Base-by-base conservation (phyloP, 2,113 vertebrate species). In the Ceuthmochares aereus region DNA sequence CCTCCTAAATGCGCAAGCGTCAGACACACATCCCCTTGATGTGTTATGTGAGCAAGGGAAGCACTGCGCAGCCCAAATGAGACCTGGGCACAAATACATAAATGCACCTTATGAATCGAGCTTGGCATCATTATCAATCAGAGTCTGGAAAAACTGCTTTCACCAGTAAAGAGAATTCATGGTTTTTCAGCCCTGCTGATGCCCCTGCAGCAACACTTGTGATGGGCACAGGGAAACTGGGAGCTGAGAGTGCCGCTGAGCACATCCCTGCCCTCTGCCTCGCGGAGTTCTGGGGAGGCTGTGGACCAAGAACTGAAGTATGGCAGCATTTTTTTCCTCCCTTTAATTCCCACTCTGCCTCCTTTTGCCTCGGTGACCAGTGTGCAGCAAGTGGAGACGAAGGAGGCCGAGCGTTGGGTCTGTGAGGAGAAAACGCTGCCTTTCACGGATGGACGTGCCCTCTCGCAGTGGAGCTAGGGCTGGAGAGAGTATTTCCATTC, bases 181-280 rank as follows among this genome's bases (percentile, higher is more conserved):
- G 84, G 94, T 90, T 89, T 95, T 92, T 89, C 85, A 89, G 93
- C 75, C 87, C 89, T 87, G 75, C 90, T 95, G 96, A 34, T 87
- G 74, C 73, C 84, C 64, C 95, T 93, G 87, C 70, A 70, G 89
- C 40, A 92, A 73, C 47, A 21, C 20, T 47, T 42, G 84, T 89
- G 93, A 58, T 37, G 88, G 94, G 85, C 72, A 63, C 8, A 32
- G 90, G 72, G 75, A 90, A 91, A 86, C 94, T 94, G 66, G 51
- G 95, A 76, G 96, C 94, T 43, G 81, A 84, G 82, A 43, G 87
- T 85, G 86, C 47, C 51, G 26, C 64, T 5, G 5, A 26, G 30
- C 1, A 0, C 18, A 22, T 34, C 55, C 42, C 58, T 72, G 63
- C 51, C 70, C 63, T 36, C 49, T 37, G 40, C 51, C 49, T 29